phyloP scores from a whole-genome alignment of 2,797 vertebrate genomes.

The Malacoctenus gilli region DNA sequence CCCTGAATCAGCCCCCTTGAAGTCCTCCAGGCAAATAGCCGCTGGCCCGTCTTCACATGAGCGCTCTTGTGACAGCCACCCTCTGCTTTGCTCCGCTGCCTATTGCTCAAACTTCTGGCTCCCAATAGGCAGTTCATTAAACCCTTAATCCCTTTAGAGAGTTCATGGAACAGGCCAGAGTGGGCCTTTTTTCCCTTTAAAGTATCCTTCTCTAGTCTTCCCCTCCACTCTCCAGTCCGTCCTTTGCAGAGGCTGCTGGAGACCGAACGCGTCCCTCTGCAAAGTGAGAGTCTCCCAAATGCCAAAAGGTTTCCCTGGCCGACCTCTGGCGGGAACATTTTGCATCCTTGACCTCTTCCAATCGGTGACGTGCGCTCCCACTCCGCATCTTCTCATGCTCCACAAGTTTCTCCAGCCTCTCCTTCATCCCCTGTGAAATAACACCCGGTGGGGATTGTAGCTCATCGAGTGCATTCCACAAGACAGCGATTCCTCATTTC shows the following conservation, averaged over 20 bases:
- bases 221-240: background rate
- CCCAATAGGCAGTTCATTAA: constrained; percentile 70
- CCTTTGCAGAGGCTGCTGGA: too few relatives aligned
- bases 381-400: constrained; percentile 43
- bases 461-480: constrained; percentile 40
- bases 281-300: constrained; percentile 39
- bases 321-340: too few relatives aligned
- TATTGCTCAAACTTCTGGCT: constrained; percentile 54
- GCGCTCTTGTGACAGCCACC: constrained; percentile 64
- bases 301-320: too few relatives aligned
- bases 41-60: constrained; percentile 49
- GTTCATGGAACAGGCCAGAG: constrained; percentile 48
- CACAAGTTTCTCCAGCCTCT: constrained; percentile 48
- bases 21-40: constrained; percentile 33
- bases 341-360: constrained; percentile 46
- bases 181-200: constrained; percentile 21
- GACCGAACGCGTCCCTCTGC: too few relatives aligned
- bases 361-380: constrained; percentile 51
- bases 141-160: constrained; percentile 71
- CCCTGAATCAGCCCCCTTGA: too few relatives aligned
- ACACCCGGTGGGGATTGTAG: constrained; percentile 23
- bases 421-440: constrained; percentile 39
- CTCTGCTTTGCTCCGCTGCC: constrained; percentile 39
- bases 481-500: too few relatives aligned
- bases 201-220: constrained; percentile 33